Evolutionary conservation across 2,888 invertebrate genomes (phyloP), one percentile per base, ranked within the genome.

Genomic region (Pachydiplax longipennis): DNA sequence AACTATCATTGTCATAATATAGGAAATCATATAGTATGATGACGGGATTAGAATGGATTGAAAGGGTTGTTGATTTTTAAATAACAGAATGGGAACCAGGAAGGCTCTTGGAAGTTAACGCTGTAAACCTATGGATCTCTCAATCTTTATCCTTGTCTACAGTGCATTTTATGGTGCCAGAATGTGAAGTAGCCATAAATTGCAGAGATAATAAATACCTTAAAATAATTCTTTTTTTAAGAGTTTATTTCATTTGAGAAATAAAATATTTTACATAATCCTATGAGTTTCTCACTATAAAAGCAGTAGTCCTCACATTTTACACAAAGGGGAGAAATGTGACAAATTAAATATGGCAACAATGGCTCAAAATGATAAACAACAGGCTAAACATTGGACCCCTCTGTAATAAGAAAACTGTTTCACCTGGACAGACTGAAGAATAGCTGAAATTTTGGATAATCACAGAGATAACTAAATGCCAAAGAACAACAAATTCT

Each of bases 191-290:
- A 80, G 37, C 82, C 82, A 40, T 61, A 61, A 22, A 61, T 37
- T 87, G 87, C 61, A 61, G 61, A 87, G 87, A 87, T 87, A 87
- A 87, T 87, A 87, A 87, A 87, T 61, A 61, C 87, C 87, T 87
- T 31, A 87, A 65, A 48, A 58, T 58, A 81, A 81, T n/a, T 90
- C 61, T 90, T 90, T 90, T n/a, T 90, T 81, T 80, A 90, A 81
- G 81, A 81, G 90, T 90, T 90, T 90, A 90, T 90, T 90, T 90
- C 90, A 40, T 90, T 90, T 81, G 81, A 81, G 90, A 90, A 90
- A 90, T 90, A 90, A 90, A 90, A 90, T 90, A 90, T 90, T 90
- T 90, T 90, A 90, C 90, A 90, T 90, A 80, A 90, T 90, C 80
- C 90, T 90, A 90, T 80, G 90, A 90, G 90, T 90, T 81, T 90